Conservation (phyloP, 2,797 vertebrate genomes). For the Borostomias antarcticus region DNA sequence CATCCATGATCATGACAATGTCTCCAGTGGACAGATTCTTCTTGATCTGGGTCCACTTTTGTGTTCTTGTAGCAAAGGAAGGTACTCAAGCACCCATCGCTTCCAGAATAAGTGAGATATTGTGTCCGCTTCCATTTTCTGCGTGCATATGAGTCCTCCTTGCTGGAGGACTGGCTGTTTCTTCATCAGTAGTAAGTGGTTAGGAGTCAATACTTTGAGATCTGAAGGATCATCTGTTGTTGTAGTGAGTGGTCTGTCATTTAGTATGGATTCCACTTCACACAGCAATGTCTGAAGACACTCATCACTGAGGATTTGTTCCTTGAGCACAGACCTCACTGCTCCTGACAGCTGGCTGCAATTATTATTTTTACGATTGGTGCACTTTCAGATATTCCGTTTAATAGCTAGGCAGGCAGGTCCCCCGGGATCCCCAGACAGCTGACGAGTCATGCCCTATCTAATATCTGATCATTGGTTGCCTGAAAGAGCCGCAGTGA, state of each 20-base stretch:
- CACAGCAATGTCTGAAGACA: background rate
- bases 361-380: too few relatives aligned
- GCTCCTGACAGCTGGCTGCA: background rate
- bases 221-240: background rate
- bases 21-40: background rate
- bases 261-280: background rate
- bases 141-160: background rate
- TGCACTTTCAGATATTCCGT: too few relatives aligned
- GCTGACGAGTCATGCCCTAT: too few relatives aligned
- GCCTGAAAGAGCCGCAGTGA: too few relatives aligned
- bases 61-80: too few relatives aligned
- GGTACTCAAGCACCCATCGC: too few relatives aligned
- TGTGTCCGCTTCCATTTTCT: background rate
- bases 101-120: background rate
- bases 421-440: too few relatives aligned
- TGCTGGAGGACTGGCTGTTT: background rate
- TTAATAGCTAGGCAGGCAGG: too few relatives aligned
- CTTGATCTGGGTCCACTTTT: background rate
- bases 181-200: background rate
- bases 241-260: background rate
- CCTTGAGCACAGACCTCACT: background rate
- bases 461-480: too few relatives aligned
- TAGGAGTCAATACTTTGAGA: background rate
- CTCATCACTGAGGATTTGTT: background rate
- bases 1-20: background rate